Percentiles rank a stretch among this genome's conserved stretches.
Evolutionary conservation across 1,140 invertebrate genomes (phyloP).

Genomic region (Ceratina japonica): DNA sequence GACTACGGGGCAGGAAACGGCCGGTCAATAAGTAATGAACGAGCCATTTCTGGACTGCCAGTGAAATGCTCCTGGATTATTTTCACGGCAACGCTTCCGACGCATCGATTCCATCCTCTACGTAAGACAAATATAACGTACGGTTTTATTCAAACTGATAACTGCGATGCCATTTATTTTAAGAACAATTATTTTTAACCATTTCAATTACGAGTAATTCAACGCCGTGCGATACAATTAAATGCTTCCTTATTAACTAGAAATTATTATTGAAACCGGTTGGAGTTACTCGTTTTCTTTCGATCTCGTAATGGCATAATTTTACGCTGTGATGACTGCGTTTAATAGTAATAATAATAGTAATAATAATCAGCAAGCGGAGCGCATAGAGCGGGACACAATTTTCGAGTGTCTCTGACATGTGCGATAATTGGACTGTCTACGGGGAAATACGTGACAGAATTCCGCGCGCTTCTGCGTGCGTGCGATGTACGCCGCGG

Average conservation of each 20-base stretch:
- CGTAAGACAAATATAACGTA: background rate
- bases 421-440: conserved; percentile 41
- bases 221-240: background rate
- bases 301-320: background rate
- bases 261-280: no score
- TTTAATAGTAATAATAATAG: background rate
- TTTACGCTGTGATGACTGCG: background rate
- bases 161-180: background rate
- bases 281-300: no score
- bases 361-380: conserved; percentile 20
- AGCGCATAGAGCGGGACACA: conserved; percentile 8
- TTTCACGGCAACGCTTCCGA: background rate
- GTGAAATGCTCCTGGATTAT: background rate
- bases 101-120: background rate
- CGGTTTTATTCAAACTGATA: no score
- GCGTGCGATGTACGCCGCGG: background rate
- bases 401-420: conserved; percentile 43
- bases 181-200: background rate
- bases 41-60: background rate
- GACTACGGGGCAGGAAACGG: background rate
- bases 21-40: conserved; percentile 16
- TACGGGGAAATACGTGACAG: conserved; percentile 35
- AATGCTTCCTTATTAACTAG: no score
- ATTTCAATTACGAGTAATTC: background rate
- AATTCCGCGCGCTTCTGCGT: conserved; percentile 15